These are phyloP conservation scores for Gymnorhina tibicen DNA, from an alignment of 2,113 vertebrate genomes.

Conservation along the genomic window DNA sequence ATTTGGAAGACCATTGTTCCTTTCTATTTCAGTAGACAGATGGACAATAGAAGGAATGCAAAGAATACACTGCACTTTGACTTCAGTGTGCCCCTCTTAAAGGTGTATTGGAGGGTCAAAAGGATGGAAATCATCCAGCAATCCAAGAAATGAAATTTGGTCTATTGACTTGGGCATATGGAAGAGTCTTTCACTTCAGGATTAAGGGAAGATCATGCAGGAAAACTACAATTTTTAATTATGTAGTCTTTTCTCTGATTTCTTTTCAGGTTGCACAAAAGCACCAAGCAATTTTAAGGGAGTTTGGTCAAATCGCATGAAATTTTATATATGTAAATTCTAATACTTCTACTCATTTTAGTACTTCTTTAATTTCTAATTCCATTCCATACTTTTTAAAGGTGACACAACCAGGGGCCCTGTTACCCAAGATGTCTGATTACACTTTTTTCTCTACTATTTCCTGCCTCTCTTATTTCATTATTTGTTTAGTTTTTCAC, in stretches of 20 bases:
- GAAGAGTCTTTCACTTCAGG: background rate
- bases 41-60: background rate
- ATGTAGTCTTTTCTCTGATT: background rate
- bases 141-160: background rate
- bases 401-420: accelerated
- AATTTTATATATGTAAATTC: background rate
- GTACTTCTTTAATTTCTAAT: background rate
- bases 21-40: background rate
- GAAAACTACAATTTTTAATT: background rate
- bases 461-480: background rate
- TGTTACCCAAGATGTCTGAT: background rate
- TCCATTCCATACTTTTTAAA: background rate
- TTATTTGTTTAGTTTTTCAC: background rate
- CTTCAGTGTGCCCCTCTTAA: background rate
- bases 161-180: background rate
- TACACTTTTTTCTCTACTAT: background rate
- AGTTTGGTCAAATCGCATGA: background rate
- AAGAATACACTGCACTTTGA: background rate
- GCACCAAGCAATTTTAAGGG: background rate
- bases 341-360: background rate
- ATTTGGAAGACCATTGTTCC: background rate
- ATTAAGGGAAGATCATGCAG: background rate
- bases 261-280: background rate
- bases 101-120: background rate
- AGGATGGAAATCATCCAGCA: background rate